Evolutionary conservation across 2,113 vertebrate genomes (phyloP).

Genomic region (Oenanthe oenanthe): DNA sequence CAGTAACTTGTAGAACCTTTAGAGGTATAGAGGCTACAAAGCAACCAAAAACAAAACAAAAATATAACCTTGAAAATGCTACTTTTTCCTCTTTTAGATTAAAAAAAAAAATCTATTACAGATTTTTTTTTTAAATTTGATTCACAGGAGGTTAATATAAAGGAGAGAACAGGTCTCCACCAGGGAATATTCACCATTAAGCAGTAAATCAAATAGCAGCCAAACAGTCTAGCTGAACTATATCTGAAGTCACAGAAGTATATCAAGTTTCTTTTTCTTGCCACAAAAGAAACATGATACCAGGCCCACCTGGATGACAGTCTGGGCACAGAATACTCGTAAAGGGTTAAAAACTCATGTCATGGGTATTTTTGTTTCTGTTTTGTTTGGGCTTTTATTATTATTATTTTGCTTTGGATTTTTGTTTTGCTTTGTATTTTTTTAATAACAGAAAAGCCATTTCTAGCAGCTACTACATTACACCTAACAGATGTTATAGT

Average conservation of each 20-base stretch:
- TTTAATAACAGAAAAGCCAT: not conserved
- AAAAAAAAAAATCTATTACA: not conserved
- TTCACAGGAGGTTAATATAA: not conserved
- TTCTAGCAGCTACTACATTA: not conserved
- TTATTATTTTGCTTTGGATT: not conserved
- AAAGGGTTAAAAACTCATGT: not conserved
- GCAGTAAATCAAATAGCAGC: constrained; percentile 11
- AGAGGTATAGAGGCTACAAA: not conserved
- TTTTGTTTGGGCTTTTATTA: not conserved
- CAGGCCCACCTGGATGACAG: not conserved
- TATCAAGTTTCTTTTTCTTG: not conserved
- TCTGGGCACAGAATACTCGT: not conserved
- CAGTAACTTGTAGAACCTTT: not conserved
- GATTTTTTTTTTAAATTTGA: not conserved
- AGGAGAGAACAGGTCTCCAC: constrained; percentile 4
- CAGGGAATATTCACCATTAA: constrained; percentile 17
- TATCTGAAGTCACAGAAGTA: not conserved
- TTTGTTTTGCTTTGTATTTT: not conserved
- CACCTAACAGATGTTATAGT: not conserved
- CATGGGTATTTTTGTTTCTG: not conserved
- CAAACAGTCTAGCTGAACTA: not conserved
- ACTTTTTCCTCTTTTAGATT: not conserved
- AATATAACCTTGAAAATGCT: not conserved
- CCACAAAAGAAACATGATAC: not conserved
- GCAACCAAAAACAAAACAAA: not conserved